phyloP scores from a whole-genome alignment of 2,113 vertebrate genomes.

The Chamaetylas fuelleborni region DNA sequence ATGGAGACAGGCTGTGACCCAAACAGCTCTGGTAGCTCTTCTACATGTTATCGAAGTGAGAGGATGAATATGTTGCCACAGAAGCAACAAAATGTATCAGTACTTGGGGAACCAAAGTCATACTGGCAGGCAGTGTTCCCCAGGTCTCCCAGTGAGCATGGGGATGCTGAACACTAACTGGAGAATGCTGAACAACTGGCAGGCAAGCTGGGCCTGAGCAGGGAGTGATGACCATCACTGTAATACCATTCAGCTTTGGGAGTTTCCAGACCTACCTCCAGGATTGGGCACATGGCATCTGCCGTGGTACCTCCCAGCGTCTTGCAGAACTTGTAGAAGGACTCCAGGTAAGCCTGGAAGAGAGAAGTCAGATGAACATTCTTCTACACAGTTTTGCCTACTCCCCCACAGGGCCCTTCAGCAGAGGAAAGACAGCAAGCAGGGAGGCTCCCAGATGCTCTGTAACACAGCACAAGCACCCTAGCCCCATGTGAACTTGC shows the following conservation, averaged over 20 bases:
- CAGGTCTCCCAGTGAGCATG: neutral
- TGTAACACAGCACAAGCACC: neutral
- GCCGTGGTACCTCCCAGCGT: conserved; percentile 92
- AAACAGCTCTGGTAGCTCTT: neutral
- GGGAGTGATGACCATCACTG: neutral
- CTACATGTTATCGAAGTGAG: rapidly evolving
- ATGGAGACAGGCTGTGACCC: neutral
- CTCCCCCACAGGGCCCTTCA: neutral
- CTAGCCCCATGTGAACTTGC: neutral
- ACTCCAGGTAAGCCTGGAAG: conserved; percentile 91
- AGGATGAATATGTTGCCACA: neutral
- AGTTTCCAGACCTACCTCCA: conserved; percentile 83
- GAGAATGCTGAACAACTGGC: neutral
- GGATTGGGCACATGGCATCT: conserved; percentile 96
- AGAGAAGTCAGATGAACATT: neutral
- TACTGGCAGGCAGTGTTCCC: rapidly evolving
- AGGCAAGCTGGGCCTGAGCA: neutral
- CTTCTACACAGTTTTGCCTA: neutral
- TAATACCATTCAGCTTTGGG: neutral
- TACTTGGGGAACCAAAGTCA: neutral
- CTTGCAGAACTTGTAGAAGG: conserved; percentile 97
- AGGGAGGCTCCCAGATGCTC: neutral
- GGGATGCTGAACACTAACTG: neutral
- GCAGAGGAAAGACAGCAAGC: neutral
- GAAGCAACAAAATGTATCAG: neutral